Evolutionary conservation across 2,113 vertebrate species (phyloP).

Genomic region (Syngnathus typhle): DNA sequence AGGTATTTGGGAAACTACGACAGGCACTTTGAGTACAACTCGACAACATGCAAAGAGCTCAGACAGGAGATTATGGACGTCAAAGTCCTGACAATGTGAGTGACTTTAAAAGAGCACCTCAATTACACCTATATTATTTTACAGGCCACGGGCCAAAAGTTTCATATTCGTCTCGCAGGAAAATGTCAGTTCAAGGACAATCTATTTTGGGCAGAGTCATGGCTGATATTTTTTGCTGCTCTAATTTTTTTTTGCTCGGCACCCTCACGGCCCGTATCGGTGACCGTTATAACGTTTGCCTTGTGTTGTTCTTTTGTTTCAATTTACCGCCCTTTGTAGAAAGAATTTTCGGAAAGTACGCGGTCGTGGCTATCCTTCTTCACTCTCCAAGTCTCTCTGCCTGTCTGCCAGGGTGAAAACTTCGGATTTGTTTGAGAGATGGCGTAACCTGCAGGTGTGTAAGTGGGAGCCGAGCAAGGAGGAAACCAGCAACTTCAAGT

Average conservation of each 20-base stretch:
- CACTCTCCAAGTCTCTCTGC: slow-evolving; percentile 42
- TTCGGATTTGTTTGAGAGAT: slow-evolving; percentile 91
- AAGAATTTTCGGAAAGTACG: slow-evolving; percentile 30
- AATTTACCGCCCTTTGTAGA: slow-evolving; percentile 33
- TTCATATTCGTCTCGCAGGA: slow-evolving; percentile 30
- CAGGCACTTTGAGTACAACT: slow-evolving; percentile 87
- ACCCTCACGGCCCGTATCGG: background rate
- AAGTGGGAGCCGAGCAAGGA: slow-evolving; percentile 88
- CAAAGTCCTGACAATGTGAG: slow-evolving; percentile 96
- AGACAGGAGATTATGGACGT: slow-evolving; percentile 89
- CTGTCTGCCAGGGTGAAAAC: slow-evolving; percentile 85
- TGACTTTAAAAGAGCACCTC: slow-evolving; percentile 53
- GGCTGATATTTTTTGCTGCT: background rate
- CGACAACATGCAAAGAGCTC: slow-evolving; percentile 88
- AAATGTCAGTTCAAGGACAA: slow-evolving; percentile 55
- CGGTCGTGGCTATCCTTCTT: slow-evolving; percentile 29
- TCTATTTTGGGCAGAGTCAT: slow-evolving; percentile 37
- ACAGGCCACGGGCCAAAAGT: slow-evolving; percentile 23
- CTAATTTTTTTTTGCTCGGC: background rate
- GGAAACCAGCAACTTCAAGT: slow-evolving; percentile 91
- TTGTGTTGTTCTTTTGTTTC: slow-evolving; percentile 27
- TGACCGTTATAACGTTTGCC: slow-evolving; percentile 3
- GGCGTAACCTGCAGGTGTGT: slow-evolving; percentile 91
- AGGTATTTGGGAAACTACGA: slow-evolving; percentile 94
- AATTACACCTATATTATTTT: background rate